Evolutionary conservation across 2,113 vertebrate species (phyloP).

Genomic region (Gopherus flavomarginatus): DNA sequence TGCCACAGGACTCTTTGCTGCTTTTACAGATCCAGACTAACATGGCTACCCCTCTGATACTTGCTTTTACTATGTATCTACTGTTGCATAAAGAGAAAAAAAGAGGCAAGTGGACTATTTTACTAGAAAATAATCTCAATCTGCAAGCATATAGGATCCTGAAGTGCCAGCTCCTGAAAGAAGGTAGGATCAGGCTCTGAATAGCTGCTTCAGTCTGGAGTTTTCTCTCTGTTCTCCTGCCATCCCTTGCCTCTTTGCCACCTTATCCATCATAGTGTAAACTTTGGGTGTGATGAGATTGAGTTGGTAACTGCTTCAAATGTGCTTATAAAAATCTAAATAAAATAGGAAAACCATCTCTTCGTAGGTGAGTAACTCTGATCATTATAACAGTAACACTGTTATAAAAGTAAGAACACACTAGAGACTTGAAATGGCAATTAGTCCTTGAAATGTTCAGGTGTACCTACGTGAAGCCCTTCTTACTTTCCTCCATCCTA

Average conservation of each 20-base stretch:
- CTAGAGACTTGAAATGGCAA: background rate
- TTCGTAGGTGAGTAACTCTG: background rate
- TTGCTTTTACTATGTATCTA: background rate
- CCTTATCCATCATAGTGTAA: background rate
- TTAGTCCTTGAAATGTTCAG: background rate
- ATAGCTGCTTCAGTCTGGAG: background rate
- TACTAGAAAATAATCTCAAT: background rate
- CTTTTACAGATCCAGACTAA: too few relatives aligned
- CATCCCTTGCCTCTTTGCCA: background rate
- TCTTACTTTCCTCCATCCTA: background rate
- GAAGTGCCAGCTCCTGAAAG: background rate
- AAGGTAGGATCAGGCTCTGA: background rate
- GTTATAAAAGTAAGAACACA: background rate
- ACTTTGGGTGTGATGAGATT: background rate
- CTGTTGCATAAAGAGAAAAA: background rate
- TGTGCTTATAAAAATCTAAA: background rate
- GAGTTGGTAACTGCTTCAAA: background rate
- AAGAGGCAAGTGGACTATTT: background rate
- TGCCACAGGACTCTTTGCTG: too few relatives aligned
- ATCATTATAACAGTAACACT: background rate
- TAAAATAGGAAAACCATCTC: background rate
- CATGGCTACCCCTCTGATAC: too few relatives aligned
- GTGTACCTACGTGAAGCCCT: background rate
- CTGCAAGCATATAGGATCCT: background rate
- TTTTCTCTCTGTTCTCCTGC: background rate